phyloP scores from a whole-genome alignment of 2,113 vertebrate genomes.

The Gymnogyps californianus region DNA sequence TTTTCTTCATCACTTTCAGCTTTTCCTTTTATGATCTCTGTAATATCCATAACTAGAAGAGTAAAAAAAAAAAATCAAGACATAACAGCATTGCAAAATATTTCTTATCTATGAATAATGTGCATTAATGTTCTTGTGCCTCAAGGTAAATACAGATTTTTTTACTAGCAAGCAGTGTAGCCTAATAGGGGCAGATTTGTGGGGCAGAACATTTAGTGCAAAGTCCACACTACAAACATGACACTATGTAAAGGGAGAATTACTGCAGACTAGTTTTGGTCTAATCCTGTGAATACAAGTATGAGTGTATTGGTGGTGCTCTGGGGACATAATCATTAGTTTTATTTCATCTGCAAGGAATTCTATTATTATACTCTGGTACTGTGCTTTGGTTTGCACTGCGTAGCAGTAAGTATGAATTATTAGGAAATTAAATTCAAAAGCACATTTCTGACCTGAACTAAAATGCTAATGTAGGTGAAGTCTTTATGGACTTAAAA shows the following conservation, averaged over 20 bases:
- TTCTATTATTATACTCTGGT: not conserved
- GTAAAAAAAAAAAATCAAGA: not conserved
- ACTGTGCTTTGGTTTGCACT: not conserved
- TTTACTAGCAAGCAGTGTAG: not conserved
- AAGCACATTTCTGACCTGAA: not conserved
- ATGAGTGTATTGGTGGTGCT: not conserved
- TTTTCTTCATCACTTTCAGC: slow-evolving; percentile 94
- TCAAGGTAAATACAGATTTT: not conserved
- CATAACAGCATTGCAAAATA: not conserved
- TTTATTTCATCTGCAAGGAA: not conserved
- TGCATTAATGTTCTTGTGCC: not conserved
- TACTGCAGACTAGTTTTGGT: not conserved
- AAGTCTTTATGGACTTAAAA: not conserved
- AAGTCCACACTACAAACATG: not conserved
- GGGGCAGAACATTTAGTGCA: not conserved
- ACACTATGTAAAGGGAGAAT: not conserved
- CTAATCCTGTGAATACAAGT: not conserved
- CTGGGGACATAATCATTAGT: not conserved
- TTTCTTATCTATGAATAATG: not conserved
- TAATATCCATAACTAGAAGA: slow-evolving; percentile 94
- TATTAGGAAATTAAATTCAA: not conserved
- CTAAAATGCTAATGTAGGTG: not conserved
- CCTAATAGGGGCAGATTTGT: not conserved
- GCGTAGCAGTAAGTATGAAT: not conserved
- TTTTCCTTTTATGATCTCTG: slow-evolving; percentile 95